These are phyloP conservation scores for Chydorus sphaericus DNA, from an alignment of 2,888 invertebrate species.

Conservation along the genomic window DNA sequence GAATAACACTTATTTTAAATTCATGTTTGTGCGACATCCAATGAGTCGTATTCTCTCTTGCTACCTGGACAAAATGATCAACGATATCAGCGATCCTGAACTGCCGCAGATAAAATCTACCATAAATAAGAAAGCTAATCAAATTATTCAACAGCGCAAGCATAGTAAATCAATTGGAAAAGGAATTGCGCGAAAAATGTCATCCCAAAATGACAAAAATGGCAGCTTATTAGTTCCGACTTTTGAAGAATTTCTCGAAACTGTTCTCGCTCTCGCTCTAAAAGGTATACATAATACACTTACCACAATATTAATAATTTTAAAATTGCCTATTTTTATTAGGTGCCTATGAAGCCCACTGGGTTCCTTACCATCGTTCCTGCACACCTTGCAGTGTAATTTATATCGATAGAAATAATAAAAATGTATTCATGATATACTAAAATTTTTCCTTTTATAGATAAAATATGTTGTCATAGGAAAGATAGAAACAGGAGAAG, in stretches of 20 bases:
- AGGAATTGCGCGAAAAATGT: too few species aligned
- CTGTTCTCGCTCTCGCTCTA: constrained; percentile 14
- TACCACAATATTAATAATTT: neutral
- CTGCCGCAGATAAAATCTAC: too few species aligned
- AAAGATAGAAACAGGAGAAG: constrained; percentile 15
- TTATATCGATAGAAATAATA: too few species aligned
- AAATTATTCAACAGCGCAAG: neutral
- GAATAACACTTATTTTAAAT: constrained; percentile 14
- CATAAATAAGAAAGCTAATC: constrained; percentile 5
- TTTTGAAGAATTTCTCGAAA: constrained; percentile 19
- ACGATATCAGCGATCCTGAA: constrained; percentile 13
- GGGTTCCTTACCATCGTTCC: constrained; percentile 18
- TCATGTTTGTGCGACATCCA: constrained; percentile 15
- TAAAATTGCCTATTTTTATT: too few species aligned
- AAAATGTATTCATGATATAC: neutral
- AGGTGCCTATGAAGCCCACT: constrained; percentile 18
- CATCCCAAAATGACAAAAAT: too few species aligned
- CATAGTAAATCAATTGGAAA: too few species aligned
- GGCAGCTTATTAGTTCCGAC: too few species aligned
- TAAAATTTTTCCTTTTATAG: neutral
- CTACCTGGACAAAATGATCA: constrained; percentile 15
- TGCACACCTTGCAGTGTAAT: constrained; percentile 18
- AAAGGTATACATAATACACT: constrained; percentile 13
- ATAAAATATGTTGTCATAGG: constrained; percentile 16
- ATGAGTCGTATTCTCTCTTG: constrained; percentile 14